Base-by-base conservation (phyloP, 2,797 vertebrate genomes). In the Eulemur mongoz region DNA sequence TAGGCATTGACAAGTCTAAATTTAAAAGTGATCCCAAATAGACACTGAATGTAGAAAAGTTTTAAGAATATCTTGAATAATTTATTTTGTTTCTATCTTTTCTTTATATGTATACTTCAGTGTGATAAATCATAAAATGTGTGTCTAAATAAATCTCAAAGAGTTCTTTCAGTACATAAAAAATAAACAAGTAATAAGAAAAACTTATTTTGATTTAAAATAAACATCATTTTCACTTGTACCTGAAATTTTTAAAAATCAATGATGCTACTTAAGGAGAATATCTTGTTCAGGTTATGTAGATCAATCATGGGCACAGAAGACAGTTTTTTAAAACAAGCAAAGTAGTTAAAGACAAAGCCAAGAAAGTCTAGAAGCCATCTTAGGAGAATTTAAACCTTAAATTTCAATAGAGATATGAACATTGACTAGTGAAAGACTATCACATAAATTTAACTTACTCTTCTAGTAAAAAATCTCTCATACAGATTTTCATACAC, bases 231-330 rank as follows among this genome's bases (percentile, higher is more conserved):
- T 82, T 87, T 93, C 38, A 38, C 22, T 87, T 94, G 17, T 54
- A 93, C n/a, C 48, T 80, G 54, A 91, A 93, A 70, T 57, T 11
- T 70, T 94, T 94, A 67, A 97, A 96, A 90, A 38, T 79, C 40
- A 59, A 8, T 59, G 67, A 61, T 76, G 12, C 18, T 27, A 78
- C 45, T n/a, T 48, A 54, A 67, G 52, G 20, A 83, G 54, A 89
- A 93, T 85, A 52, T 5, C 10, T 25, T 82, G 52, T 52, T 70
- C 8, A 76, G 25, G 25, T 59, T 40, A 92, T 12, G 11, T 3
- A 73, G 32, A 30, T 79, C 73, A 40, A 5, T 69, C 27, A 25
- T 1, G 6, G 32, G 15, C 43, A 90, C 10, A 57, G 27, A 91
- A 48, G 52, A 63, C 11, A 83, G n/a, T 25, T 85, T 92, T 50